Evolutionary conservation across 64 coral and sea anemone genomes (phyloP).

Genomic region (Catalaphyllia jardinei): DNA sequence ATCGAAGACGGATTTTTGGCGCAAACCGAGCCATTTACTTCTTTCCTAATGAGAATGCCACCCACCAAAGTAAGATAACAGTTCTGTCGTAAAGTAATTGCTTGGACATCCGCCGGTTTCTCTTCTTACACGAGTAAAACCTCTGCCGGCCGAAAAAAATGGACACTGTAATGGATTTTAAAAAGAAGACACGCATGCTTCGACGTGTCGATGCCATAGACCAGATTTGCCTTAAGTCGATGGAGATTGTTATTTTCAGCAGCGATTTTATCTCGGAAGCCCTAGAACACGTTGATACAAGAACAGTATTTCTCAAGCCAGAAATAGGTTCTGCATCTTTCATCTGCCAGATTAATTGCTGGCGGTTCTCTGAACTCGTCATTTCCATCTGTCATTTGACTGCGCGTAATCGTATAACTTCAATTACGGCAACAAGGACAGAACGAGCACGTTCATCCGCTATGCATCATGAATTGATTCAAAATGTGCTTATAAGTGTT

Average conservation of each 20-base stretch:
- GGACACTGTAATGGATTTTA: conserved; percentile 11
- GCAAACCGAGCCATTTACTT: conserved; percentile 34
- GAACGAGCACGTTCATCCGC: not conserved
- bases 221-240: conserved; percentile 10
- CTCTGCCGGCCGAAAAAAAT: conserved; percentile 3
- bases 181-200: not conserved
- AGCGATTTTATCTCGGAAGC: conserved; percentile 28
- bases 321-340: conserved; percentile 2
- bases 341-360: conserved; percentile 48
- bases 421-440: not conserved
- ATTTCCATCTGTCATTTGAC: conserved; percentile 33
- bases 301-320: not conserved
- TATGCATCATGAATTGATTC: not conserved
- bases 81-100: conserved; percentile 35
- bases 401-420: conserved; percentile 40
- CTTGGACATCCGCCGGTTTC: conserved; percentile 37
- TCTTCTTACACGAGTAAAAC: conserved; percentile 12
- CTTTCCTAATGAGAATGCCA: conserved; percentile 41
- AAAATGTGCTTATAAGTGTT: not conserved
- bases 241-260: not conserved
- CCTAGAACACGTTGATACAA: not conserved
- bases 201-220: not conserved
- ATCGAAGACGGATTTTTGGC: conserved; percentile 32
- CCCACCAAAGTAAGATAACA: conserved; percentile 48
- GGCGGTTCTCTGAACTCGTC: not conserved